Conservation (phyloP, 2,113 vertebrate species). For the human (Homo sapiens) region DNA sequence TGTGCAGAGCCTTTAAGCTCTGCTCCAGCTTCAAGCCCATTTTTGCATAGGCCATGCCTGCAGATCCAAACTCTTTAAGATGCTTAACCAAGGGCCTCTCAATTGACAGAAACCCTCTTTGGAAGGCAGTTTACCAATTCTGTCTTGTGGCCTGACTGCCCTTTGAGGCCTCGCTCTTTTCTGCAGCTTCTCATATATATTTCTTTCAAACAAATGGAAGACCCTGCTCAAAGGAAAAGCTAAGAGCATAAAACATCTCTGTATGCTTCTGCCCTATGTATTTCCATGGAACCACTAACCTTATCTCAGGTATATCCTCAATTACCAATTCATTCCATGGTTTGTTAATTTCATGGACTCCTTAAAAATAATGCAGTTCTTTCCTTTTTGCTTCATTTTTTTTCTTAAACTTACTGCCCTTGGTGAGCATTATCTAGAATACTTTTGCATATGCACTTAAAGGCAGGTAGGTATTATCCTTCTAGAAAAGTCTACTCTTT, state of each 20-base stretch:
- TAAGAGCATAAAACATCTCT: not conserved
- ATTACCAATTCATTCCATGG: not conserved
- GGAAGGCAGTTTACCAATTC: not conserved
- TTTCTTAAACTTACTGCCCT: not conserved
- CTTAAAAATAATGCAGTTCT: not conserved
- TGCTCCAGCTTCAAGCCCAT: not conserved
- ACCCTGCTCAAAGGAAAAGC: not conserved
- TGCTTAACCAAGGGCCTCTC: not conserved
- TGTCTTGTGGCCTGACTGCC: not conserved
- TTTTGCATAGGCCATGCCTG: not conserved
- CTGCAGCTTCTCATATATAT: not conserved
- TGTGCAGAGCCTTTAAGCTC: not conserved
- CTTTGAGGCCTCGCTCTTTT: not conserved
- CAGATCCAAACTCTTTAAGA: not conserved
- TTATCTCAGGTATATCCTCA: not conserved
- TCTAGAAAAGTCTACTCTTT: not conserved
- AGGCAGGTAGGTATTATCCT: not conserved
- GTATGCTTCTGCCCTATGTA: not conserved
- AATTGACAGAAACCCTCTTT: not conserved
- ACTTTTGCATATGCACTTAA: not conserved
- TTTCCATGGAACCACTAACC: not conserved
- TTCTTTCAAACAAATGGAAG: not conserved
- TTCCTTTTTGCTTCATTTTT: not conserved
- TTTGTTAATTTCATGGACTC: not conserved
- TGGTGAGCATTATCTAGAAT: not conserved